A percentile compares a stretch with the other conserved stretches of the same genome.
Conservation (phyloP, 2,113 vertebrate species). For the Meles meles region DNA sequence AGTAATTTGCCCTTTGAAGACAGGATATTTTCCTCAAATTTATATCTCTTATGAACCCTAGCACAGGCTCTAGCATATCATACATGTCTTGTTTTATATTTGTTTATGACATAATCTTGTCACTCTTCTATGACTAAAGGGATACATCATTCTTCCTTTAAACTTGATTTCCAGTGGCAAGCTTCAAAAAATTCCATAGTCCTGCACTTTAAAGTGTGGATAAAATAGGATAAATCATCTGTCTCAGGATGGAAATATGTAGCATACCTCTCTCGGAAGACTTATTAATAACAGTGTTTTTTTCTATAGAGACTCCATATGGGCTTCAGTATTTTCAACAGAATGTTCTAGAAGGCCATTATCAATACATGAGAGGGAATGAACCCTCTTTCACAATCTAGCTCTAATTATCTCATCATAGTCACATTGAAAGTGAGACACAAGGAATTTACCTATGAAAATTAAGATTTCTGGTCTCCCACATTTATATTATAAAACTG, state of each 20-base stretch:
- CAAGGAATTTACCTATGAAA: background rate
- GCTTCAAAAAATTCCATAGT: background rate
- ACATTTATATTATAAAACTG: background rate
- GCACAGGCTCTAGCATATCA: background rate
- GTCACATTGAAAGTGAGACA: background rate
- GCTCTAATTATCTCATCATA: background rate
- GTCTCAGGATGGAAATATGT: background rate
- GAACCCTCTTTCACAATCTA: background rate
- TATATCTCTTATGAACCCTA: background rate
- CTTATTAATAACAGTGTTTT: background rate
- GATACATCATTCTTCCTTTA: background rate
- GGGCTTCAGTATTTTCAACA: background rate
- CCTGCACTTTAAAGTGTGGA: background rate
- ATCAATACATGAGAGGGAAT: background rate
- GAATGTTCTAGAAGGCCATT: background rate
- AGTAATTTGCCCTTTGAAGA: background rate
- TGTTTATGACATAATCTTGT: background rate
- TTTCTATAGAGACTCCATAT: background rate
- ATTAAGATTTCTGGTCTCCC: background rate
- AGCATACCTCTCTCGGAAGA: background rate
- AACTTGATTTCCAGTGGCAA: background rate
- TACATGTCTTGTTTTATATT: background rate
- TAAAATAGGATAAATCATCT: background rate
- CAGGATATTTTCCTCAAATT: background rate
- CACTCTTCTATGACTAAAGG: background rate